Base-by-base conservation (phyloP, 2,113 vertebrate genomes). In the Nothobranchius furzeri region DNA sequence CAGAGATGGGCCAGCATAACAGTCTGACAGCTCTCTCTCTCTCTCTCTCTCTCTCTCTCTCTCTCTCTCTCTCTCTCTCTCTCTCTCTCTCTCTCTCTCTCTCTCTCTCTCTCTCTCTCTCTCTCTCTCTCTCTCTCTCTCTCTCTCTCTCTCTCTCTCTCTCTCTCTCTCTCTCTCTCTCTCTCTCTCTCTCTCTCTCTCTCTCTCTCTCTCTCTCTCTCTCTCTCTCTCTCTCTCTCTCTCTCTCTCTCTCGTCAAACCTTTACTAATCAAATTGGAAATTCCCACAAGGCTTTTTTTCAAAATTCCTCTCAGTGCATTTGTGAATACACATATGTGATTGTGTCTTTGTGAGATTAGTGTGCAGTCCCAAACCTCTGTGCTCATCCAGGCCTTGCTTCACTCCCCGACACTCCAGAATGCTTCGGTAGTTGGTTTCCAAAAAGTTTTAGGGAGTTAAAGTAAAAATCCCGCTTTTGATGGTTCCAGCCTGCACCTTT, bases 1-100 rank as follows among this genome's bases (percentile, higher is more conserved):
- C 82, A 73, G 76, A 61, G 85, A 88, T 82, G 79, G 79, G 88
- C 84, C 76, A 87, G 85, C 76, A 60, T 81, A 47, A 81, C 73
- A 60, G 81, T 66, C 84, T 87, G 88, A 89, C 84, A 79, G 81
- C 83, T 77, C 73, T 25, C 61, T 63, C 68, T 71, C 58, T 77
- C 78, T 64, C 70, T 68, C 49, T 63, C 43, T 68, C 73, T 65
- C 59, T 80, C 63, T 61, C 83, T 76, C 73, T 24, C 60, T 63
- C 68, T 73, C 58, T 77, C 78, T 66, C 70, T 68, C 51, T 64
- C 43, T 20, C 20, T 20, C 20, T 20, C 20, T 20, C 20, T 20
- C 20, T 20, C 20, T 20, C 20, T 20, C 20, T 20, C 20, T 20
- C 20, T 20, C 20, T 20, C 20, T 20, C 20, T 20, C 20, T 20